phyloP scores from a whole-genome alignment of 2,797 vertebrate species.

The Tiaroga cobitis region DNA sequence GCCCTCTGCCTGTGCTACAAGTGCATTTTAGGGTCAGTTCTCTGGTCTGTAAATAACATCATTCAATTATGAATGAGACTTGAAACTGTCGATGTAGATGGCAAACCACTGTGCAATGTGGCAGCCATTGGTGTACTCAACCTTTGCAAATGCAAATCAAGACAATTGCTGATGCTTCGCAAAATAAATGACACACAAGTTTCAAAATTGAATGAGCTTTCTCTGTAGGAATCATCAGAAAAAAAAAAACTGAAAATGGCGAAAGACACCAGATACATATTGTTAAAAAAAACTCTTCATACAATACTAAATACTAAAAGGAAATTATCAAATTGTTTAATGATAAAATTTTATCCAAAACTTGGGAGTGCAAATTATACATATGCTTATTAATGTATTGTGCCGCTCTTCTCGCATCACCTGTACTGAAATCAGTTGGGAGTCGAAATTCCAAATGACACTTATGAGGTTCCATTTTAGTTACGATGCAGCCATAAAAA shows the following conservation, averaged over 20 bases:
- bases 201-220: not conserved
- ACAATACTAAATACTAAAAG: not conserved
- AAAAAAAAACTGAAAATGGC: not conserved
- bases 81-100: constrained; percentile 23
- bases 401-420: not conserved
- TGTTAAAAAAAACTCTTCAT: not conserved
- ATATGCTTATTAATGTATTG: not conserved
- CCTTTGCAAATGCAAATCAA: not conserved
- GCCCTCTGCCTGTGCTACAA: constrained; percentile 9
- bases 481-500: constrained; percentile 1
- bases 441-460: not conserved
- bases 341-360: not conserved
- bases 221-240: not conserved
- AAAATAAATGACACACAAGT: constrained; percentile 16
- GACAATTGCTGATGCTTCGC: not conserved
- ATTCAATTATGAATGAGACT: constrained; percentile 59
- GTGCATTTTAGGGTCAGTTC: constrained; percentile 48
- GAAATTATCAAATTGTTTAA: not conserved
- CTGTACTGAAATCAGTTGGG: not conserved
- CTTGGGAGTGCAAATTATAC: not conserved
- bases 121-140: constrained; percentile 31
- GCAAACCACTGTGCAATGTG: constrained; percentile 9
- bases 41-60: constrained; percentile 58
- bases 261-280: not conserved
- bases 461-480: not conserved